Evolutionary conservation across 2,113 vertebrate species (phyloP).

Genomic region (Chamaea fasciata): DNA sequence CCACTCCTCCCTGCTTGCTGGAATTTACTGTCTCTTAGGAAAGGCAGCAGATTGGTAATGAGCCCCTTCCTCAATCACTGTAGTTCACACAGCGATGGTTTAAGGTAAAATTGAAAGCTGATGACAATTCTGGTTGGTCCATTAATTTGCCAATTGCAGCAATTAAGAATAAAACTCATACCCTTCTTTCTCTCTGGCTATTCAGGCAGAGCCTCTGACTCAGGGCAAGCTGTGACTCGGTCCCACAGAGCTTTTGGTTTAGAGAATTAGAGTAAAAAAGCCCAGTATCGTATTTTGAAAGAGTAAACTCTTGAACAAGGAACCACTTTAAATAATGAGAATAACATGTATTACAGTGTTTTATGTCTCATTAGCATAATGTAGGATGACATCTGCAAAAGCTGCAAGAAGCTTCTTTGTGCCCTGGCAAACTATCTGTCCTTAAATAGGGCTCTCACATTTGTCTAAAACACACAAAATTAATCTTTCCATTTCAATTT

Average conservation of each 20-base stretch:
- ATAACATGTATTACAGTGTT: neutral
- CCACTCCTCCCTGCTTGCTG: neutral
- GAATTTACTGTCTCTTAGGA: neutral
- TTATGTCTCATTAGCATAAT: neutral
- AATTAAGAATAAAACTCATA: neutral
- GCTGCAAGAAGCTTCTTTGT: neutral
- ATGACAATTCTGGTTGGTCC: neutral
- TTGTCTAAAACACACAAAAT: neutral
- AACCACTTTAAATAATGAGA: neutral
- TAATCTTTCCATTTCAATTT: neutral
- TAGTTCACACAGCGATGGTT: neutral
- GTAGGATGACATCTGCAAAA: neutral
- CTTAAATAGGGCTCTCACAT: neutral
- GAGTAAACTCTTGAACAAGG: neutral
- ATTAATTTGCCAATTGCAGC: neutral
- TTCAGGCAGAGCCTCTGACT: neutral
- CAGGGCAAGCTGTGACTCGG: neutral
- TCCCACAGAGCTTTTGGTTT: neutral
- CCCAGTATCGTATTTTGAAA: neutral
- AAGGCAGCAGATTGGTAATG: neutral
- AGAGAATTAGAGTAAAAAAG: neutral
- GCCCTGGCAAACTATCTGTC: neutral
- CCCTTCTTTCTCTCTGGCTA: neutral
- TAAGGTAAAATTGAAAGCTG: neutral
- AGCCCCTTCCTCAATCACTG: neutral